phyloP scores from a whole-genome alignment of 1,140 invertebrate species.

The Saccostrea glomerata region DNA sequence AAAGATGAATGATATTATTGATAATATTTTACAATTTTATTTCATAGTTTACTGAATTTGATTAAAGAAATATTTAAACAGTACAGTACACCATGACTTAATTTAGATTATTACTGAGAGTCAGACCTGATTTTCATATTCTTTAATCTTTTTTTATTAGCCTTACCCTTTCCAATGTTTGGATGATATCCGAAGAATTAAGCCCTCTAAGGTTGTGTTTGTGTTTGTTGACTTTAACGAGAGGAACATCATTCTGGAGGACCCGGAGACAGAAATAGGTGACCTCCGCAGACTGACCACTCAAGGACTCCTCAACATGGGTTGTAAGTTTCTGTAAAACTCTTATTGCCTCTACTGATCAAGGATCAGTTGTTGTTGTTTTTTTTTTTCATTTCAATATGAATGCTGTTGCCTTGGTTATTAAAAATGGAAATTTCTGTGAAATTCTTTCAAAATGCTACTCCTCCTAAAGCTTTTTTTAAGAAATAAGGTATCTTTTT shows the following conservation, averaged over 20 bases:
- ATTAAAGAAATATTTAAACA: no score
- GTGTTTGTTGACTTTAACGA: conserved; percentile 58
- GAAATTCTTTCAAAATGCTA: no score
- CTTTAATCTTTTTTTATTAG: background rate
- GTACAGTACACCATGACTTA: background rate
- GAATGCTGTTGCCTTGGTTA: no score
- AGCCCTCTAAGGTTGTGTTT: background rate
- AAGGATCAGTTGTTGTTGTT: no score
- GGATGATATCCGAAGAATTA: background rate
- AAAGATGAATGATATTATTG: background rate
- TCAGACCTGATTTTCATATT: background rate
- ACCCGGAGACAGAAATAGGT: conserved; percentile 40
- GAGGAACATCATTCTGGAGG: conserved; percentile 56
- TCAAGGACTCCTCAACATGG: conserved; percentile 39
- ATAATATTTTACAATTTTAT: background rate
- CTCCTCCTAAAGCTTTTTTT: no score
- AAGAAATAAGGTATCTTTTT: no score
- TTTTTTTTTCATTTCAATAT: no score
- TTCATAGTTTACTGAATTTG: no score
- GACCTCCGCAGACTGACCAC: conserved; percentile 50
- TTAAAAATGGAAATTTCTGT: no score
- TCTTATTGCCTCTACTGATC: no score
- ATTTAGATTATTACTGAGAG: background rate
- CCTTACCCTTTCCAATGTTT: background rate
- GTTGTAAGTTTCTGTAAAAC: conserved; percentile 36